Base-by-base conservation (phyloP, 2,888 invertebrate species). In the Eumerus sabulonum region DNA sequence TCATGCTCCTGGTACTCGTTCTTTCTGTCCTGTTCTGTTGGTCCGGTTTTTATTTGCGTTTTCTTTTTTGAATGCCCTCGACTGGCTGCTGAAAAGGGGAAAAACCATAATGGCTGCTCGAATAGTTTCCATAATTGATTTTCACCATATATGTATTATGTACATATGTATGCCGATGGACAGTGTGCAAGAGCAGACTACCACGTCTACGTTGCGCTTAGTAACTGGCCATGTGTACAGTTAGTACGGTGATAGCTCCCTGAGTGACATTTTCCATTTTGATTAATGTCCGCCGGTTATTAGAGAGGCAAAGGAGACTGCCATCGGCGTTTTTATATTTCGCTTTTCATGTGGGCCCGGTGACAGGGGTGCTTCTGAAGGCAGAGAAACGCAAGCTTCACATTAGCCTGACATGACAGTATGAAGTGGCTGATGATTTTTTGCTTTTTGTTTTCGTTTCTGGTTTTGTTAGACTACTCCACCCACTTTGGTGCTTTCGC, bases 91-190 rank as follows among this genome's bases (percentile, higher is more conserved):
- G 12, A n/a, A 11, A n/a, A 54, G 73, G 63, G 42, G 54, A 74
- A 77, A 74, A 79, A 79, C 79, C 74, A 79, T 79, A 79, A 79
- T 79, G 79, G 79, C 79, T 79, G 79, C 79, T 79, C 79, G 79
- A 74, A 79, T 79, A 79, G 79, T 79, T 79, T 79, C 74, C 79
- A 79, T 74, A 79, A 79, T 79, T 79, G 79, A 79, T 79, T 79
- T 79, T 79, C 79, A 47, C 79, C 79, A 70, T 79, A 59, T 38
- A 66, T n/a, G n/a, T n/a, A n/a, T n/a, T n/a, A 11, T n/a, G n/a
- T n/a, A n/a, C n/a, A n/a, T n/a, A n/a, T n/a, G n/a, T n/a, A n/a
- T 7, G 27, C 27, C 27, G 27, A 27, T 2, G 3, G 27, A 27
- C 27, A 27, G 2, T 27, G 27, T 27, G 27, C 27, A 27, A 50